Base-by-base conservation (phyloP, 1,140 invertebrate species). In the Pseudachorutes palmiensis region DNA sequence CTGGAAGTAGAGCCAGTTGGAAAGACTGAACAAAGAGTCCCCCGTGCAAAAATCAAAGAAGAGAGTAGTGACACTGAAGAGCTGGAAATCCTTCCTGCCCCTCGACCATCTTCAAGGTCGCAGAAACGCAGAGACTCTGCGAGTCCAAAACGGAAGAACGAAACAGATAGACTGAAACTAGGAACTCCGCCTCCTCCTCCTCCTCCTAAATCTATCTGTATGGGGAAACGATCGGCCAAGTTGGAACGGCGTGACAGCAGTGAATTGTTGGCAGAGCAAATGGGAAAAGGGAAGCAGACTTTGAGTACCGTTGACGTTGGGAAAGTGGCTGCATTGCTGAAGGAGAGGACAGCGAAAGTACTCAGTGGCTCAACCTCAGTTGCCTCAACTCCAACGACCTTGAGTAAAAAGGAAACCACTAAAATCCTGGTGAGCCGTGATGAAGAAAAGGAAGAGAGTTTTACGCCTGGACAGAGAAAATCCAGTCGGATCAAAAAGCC, bases 291-390 rank as follows among this genome's bases (percentile, higher is more conserved):
- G 29, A 49, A 30, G 59, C 62, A 49, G 5, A 71, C 68, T 58
- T 49, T 73, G 59, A 66, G 29, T 26, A 31, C 69, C 24, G 49
- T 65, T 26, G 67, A 73, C 59, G 70, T 62, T 19, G 67, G 63
- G 22, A 73, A 71, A 66, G 69, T 71, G 16, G 72, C 69, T 0
- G 67, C 68, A 30, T 29, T 71, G 1, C 67, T 73, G 2, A 73
- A 67, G 60, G 72, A 73, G 60, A 45, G 72, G 61, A 65, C 72
- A 12, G 67, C 51, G 1, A 70, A 70, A 55, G 49, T 29, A 36
- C 9, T 61, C 5, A 36, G 9, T 24, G 51, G 5, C 3, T 19
- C 24, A 19, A 12, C 12, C 5, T 5, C 12, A 5, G 51, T 14
- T 55, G 12, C 51, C 24, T 24, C 36, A 12, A 12, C 22, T 9